Conservation (phyloP, 2,888 invertebrate genomes). For the Emmelina monodactyla region DNA sequence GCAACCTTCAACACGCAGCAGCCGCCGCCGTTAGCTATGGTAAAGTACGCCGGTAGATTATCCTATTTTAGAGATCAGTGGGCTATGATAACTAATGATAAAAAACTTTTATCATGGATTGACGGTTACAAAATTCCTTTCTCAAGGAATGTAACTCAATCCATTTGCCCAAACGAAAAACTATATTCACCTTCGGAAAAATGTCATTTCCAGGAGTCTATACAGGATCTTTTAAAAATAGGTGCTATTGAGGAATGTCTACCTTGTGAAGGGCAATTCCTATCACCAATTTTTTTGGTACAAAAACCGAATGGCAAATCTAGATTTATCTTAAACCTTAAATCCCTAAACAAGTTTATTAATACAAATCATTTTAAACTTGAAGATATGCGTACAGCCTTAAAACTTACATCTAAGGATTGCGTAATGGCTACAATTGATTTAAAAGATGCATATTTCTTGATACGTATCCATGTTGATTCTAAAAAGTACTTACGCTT, state of each 20-base stretch:
- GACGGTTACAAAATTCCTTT: slow-evolving; percentile 1
- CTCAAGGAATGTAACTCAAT: not conserved
- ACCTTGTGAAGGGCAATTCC: not conserved
- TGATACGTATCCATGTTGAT: slow-evolving; percentile 1
- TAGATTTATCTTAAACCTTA: slow-evolving; percentile 4
- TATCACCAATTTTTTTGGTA: slow-evolving; percentile 1
- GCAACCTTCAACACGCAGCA: no score
- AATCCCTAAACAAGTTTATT: slow-evolving; percentile 2
- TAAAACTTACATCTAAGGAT: no score
- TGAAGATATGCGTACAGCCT: no score
- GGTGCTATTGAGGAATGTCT: slow-evolving; percentile 1
- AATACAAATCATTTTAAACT: slow-evolving; percentile 4
- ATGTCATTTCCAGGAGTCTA: no score
- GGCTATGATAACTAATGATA: slow-evolving; percentile 1
- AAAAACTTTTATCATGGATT: slow-evolving; percentile 1
- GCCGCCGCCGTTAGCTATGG: no score
- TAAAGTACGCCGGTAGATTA: slow-evolving; percentile 1
- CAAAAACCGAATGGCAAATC: slow-evolving; percentile 2
- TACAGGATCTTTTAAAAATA: no score
- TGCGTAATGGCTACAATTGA: slow-evolving; percentile 2
- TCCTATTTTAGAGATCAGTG: not conserved
- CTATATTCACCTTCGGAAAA: no score
- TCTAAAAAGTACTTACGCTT: slow-evolving; percentile 3
- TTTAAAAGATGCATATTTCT: slow-evolving; percentile 4
- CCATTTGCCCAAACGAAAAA: no score